Evolutionary conservation across 2,113 vertebrate species (phyloP).

Genomic region (Siniperca knerii): DNA sequence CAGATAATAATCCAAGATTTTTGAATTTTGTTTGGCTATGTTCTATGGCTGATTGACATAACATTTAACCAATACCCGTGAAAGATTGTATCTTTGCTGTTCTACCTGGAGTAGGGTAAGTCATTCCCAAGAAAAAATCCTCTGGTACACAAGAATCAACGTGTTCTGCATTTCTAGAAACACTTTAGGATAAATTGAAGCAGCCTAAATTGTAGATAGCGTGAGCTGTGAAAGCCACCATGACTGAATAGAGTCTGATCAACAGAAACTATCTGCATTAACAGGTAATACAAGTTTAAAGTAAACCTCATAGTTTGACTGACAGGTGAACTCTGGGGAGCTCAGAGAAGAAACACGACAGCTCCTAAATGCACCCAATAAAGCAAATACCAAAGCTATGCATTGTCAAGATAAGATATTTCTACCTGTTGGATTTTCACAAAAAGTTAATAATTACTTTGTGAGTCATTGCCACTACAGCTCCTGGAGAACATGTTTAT

Average conservation of each 20-base stretch:
- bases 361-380: constrained; percentile 13
- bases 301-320: constrained; percentile 1
- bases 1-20: neutral
- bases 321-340: constrained; percentile 16
- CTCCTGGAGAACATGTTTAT: neutral
- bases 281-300: neutral
- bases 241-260: neutral
- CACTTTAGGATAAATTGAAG: neutral
- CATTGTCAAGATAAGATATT: constrained; percentile 36
- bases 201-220: neutral
- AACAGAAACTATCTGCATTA: neutral
- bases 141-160: neutral
- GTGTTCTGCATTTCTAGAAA: neutral
- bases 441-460: constrained; percentile 30
- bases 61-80: neutral
- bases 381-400: constrained; percentile 32
- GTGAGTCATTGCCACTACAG: neutral
- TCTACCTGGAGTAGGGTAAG: neutral
- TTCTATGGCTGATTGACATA: neutral
- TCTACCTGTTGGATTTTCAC: constrained; percentile 12
- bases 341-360: neutral
- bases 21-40: neutral
- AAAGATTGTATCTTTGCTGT: neutral
- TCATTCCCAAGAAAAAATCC: neutral
- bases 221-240: neutral